Conservation (phyloP, 53 echinoderm and acorn worm genomes). For the Crossaster papposus region DNA sequence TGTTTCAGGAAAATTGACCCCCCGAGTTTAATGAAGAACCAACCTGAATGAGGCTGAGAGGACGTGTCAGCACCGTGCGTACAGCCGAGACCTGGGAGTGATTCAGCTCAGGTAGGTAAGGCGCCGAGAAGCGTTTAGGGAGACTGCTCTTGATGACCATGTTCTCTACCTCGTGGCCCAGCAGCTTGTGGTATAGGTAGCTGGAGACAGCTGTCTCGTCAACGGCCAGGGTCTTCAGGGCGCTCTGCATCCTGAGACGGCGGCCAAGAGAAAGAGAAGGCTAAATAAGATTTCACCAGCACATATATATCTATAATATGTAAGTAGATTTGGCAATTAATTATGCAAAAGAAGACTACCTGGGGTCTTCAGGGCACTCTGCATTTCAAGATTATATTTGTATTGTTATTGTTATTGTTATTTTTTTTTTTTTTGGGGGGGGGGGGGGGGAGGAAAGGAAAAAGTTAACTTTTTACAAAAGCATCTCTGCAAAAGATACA, state of each 20-base stretch:
- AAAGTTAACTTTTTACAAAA: not conserved
- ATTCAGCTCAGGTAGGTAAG: slow-evolving; percentile 87
- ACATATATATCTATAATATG: too few species aligned
- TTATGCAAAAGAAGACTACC: too few species aligned
- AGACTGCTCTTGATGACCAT: slow-evolving; percentile 92
- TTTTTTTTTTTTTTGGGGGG: too few species aligned
- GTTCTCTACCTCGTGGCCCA: slow-evolving; percentile 95
- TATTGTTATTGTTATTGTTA: too few species aligned
- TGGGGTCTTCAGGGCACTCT: slow-evolving; percentile 94
- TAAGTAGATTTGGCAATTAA: too few species aligned
- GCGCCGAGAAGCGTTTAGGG: slow-evolving; percentile 92
- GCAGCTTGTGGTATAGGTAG: slow-evolving; percentile 91
- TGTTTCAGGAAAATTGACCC: too few species aligned
- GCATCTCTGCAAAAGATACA: not conserved
- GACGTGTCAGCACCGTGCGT: slow-evolving; percentile 87
- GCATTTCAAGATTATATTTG: slow-evolving; percentile 90
- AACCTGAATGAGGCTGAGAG: slow-evolving; percentile 98
- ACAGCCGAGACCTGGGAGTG: slow-evolving; percentile 98
- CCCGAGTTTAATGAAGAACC: too few species aligned
- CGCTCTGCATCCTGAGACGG: slow-evolving; percentile 87
- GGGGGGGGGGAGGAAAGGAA: too few species aligned
- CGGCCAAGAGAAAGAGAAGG: not conserved
- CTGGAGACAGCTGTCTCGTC: slow-evolving; percentile 97
- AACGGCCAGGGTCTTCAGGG: slow-evolving; percentile 93
- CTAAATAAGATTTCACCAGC: too few species aligned